phyloP scores from a whole-genome alignment of 2,113 vertebrate species.

The Tringa solitaria region DNA sequence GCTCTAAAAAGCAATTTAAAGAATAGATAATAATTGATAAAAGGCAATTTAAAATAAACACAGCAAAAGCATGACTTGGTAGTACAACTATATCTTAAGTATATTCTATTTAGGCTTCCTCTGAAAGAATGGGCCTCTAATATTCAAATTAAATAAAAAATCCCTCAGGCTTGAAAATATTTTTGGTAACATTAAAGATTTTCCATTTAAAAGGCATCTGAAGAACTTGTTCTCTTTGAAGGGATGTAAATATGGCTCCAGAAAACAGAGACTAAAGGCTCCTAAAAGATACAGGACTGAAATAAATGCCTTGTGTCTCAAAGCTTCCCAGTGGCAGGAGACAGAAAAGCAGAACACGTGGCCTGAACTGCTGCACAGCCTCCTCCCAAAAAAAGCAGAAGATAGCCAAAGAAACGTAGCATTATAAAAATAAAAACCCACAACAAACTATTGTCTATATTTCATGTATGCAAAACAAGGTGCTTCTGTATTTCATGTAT shows the following conservation, averaged over 20 bases:
- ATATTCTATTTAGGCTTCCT: background rate
- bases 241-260: background rate
- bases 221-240: background rate
- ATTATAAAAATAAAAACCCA: background rate
- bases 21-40: background rate
- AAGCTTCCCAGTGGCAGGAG: background rate
- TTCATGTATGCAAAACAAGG: background rate
- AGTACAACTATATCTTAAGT: background rate
- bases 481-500: background rate
- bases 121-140: background rate
- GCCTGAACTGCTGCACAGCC: background rate
- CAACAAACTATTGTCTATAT: background rate
- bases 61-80: background rate
- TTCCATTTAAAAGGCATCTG: background rate
- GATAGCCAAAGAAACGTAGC: background rate
- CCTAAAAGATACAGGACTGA: background rate
- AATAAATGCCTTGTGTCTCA: background rate
- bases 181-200: background rate
- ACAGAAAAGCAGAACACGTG: background rate
- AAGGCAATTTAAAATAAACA: background rate
- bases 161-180: background rate
- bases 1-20: background rate
- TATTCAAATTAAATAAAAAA: background rate
- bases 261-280: background rate
- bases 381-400: background rate